These are phyloP conservation scores for Mizuhopecten yessoensis DNA, from an alignment of 1,140 invertebrate genomes.

Conservation along the genomic window DNA sequence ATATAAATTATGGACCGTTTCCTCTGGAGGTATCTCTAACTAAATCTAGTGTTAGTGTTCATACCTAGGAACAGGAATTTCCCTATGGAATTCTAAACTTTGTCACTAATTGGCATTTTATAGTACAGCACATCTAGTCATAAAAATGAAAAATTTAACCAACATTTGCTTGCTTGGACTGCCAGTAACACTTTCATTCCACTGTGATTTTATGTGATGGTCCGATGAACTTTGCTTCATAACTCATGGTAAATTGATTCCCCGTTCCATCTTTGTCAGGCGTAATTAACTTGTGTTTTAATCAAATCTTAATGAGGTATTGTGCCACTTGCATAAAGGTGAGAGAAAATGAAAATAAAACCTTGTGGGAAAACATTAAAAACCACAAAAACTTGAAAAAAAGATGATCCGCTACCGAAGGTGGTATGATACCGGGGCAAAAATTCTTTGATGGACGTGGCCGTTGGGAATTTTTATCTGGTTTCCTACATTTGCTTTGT, in stretches of 20 bases:
- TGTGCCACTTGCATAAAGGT: slow-evolving; percentile 37
- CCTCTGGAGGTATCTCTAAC: slow-evolving; percentile 8
- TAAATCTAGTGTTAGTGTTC: slow-evolving; percentile 47
- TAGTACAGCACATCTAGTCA: slow-evolving; percentile 45
- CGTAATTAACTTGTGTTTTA: slow-evolving; percentile 36
- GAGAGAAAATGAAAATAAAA: slow-evolving; percentile 40
- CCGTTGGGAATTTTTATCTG: slow-evolving; percentile 23
- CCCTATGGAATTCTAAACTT: slow-evolving; percentile 58
- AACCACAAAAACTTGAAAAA: slow-evolving; percentile 34
- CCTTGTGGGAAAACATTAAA: slow-evolving; percentile 38
- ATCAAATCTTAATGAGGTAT: slow-evolving; percentile 29
- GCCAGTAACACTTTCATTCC: background rate
- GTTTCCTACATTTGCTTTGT: slow-evolving; percentile 12
- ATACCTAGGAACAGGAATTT: slow-evolving; percentile 53
- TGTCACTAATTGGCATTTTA: slow-evolving; percentile 59
- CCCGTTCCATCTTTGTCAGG: slow-evolving; percentile 30
- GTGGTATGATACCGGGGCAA: background rate
- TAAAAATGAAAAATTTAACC: slow-evolving; percentile 40
- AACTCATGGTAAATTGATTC: slow-evolving; percentile 35
- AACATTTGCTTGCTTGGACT: slow-evolving; percentile 33
- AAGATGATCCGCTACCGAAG: background rate
- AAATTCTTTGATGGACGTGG: slow-evolving; percentile 12
- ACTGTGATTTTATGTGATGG: slow-evolving; percentile 12
- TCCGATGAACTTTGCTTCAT: background rate
- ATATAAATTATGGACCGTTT: background rate